Base-by-base conservation (phyloP, 2,797 vertebrate genomes). In the Sebastes minor region DNA sequence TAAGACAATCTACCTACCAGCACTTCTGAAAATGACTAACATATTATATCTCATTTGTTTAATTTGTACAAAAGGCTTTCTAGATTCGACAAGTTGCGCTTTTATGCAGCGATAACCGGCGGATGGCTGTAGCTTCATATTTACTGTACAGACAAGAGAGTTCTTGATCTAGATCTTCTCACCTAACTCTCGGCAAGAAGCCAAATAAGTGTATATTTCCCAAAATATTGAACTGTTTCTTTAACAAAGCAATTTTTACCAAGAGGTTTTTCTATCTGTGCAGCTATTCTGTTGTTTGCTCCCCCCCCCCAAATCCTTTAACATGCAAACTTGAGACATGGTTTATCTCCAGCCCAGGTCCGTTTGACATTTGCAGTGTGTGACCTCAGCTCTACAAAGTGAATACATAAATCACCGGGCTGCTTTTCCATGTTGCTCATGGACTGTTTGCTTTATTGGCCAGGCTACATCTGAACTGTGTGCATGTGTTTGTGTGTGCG, bases 331-430 rank as follows among this genome's bases (percentile, higher is more conserved):
- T 61, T 10, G 60, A 84, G 79, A 65, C 86, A 86, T 83, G 89
- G 78, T 88, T 94, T 91, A 82, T 93, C 91, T 94, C 91, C 71
- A 74, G 65, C 74, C 27, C 69, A 16, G 73, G 83, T 73, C 78
- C 73, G 27, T 85, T 85, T 85, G 52, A 89, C 84, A 66, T 90
- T 70, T 86, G 66, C 76, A 79, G 72, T 64, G 77, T 82, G 59
- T 90, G 91, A 94, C 89, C 87, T 88, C 67, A 82, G 75, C 20
- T 74, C 42, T n/a, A 59, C 70, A 84, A 90, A 85, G 70, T 68
- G 65, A 80, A 83, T 80, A 33, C 84, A 89, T 94, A 92, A 93
- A 93, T 95, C 91, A 93, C 66, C 4, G 5, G 23, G 8, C 66
- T 84, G 82, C 85, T 83, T 92, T 86, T 82, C 84, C 83, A 90